Percentiles rank a stretch among this genome's conserved stretches.
These are phyloP conservation scores for Macrochelys suwanniensis DNA, from an alignment of 2,797 vertebrate species.

Conservation along the genomic window DNA sequence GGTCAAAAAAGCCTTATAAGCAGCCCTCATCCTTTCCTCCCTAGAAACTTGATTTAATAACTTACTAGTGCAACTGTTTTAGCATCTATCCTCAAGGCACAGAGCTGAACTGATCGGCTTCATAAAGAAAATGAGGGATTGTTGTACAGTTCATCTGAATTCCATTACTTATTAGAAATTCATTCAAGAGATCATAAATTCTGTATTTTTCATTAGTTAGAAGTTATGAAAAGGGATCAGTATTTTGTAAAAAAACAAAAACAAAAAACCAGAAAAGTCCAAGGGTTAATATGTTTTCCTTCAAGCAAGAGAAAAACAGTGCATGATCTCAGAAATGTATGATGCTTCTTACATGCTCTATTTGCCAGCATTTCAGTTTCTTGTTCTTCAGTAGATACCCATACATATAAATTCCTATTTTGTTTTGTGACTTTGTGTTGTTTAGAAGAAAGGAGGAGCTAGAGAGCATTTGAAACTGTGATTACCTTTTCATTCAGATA, in stretches of 20 bases:
- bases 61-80: slow-evolving; percentile 48
- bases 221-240: background rate
- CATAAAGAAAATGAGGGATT: slow-evolving; percentile 51
- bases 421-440: background rate
- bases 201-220: slow-evolving; percentile 47
- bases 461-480: background rate
- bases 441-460: background rate
- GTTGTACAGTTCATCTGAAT: slow-evolving; percentile 59
- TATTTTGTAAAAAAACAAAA: slow-evolving; percentile 32
- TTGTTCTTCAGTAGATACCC: background rate
- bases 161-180: slow-evolving; percentile 58
- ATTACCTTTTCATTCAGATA: background rate
- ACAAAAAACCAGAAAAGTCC: background rate
- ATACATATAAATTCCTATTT: background rate
- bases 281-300: background rate
- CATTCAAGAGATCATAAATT: slow-evolving; percentile 39
- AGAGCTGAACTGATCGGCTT: slow-evolving; percentile 52
- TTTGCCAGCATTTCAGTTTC: background rate
- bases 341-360: background rate
- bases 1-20: slow-evolving; percentile 31
- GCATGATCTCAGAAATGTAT: background rate
- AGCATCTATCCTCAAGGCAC: slow-evolving; percentile 46
- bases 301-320: background rate
- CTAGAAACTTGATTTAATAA: slow-evolving; percentile 54
- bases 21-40: background rate